Evolutionary conservation across 2,113 vertebrate genomes (phyloP).

Genomic region (Menura novaehollandiae): DNA sequence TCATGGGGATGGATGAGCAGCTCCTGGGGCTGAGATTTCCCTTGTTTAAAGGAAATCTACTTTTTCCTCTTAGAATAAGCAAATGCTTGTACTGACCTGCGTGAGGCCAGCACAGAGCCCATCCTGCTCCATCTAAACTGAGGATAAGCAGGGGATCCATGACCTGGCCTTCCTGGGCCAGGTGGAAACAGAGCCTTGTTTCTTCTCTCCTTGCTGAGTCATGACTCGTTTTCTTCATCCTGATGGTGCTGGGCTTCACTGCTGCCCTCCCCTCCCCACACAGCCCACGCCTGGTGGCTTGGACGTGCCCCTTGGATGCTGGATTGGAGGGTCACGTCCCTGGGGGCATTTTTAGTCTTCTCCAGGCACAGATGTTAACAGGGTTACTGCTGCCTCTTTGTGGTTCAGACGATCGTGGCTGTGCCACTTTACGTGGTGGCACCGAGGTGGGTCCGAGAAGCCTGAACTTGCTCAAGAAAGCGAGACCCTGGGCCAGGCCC

Average conservation of each 20-base stretch:
- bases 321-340: neutral
- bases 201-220: neutral
- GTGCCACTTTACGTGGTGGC: neutral
- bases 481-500: neutral
- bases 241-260: neutral
- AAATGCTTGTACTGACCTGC: neutral
- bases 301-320: neutral
- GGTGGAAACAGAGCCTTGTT: neutral
- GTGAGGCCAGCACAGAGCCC: neutral
- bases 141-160: neutral
- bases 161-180: neutral
- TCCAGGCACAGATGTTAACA: neutral
- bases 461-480: neutral
- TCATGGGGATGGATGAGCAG: accelerated
- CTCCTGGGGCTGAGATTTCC: neutral
- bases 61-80: neutral
- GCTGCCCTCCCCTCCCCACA: neutral
- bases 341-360: neutral
- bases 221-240: neutral
- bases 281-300: neutral
- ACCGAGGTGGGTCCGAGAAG: neutral
- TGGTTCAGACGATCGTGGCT: neutral
- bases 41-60: neutral
- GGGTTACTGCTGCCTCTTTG: neutral
- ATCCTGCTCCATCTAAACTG: neutral